Base-by-base conservation (phyloP, 2,888 invertebrate species). In the Phengaris alcon region DNA sequence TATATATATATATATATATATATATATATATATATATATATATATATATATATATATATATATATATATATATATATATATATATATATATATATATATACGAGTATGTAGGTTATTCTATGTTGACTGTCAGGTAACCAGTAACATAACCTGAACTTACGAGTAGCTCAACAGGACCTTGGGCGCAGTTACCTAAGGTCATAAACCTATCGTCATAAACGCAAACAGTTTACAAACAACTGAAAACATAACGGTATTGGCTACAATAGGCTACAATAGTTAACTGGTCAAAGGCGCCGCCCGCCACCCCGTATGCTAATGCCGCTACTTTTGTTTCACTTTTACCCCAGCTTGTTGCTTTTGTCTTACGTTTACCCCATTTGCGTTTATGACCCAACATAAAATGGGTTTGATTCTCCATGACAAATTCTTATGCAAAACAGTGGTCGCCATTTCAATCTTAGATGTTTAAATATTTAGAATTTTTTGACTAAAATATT, bases 181-280 rank as follows among this genome's bases (percentile, higher is more conserved):
- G 35, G 12, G 35, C 22, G 22, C 35, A 64, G 35, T 64, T 64
- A 64, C 64, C 35, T 64, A 64, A 64, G 35, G 12, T 64, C 64
- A 64, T 64, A 64, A 64, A 64, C 64, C 48, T 8, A 48, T 48
- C 48, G 48, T 64, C 64, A 64, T 64, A 64, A 64, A 64, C 64
- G 22, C 22, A 35, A 64, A 64, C 64, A 35, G 13, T 64, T 59
- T 59, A 22, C 22, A 64, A 64, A 64, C 64, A 64, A 22, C 22
- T 22, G 35, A 64, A 59, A 44, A 64, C 13, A 64, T 64, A 64
- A 64, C 64, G 64, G 64, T 64, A 64, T 15, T 15, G 22, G 22
- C 22, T 22, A 22, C 64, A 64, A 64, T 64, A 64, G n/a, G 1
- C 6, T 35, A 35, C 64, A 64, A 64, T 64, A 64, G 35, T 52